Evolutionary conservation across 2,797 vertebrate species (phyloP).

Genomic region (Hylomyscus alleni): DNA sequence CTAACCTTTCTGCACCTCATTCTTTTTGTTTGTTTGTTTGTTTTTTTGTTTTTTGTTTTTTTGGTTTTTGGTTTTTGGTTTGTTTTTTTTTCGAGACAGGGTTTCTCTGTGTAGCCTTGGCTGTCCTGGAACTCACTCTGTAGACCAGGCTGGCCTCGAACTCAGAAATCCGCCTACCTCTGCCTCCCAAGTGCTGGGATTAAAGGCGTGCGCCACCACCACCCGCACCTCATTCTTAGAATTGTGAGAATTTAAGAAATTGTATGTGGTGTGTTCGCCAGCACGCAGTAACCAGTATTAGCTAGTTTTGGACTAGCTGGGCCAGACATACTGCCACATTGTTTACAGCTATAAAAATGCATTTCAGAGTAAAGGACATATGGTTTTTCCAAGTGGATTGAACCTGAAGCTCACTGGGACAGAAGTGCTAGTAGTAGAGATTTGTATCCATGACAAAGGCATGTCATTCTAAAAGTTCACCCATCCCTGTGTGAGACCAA

Average conservation of each 20-base stretch:
- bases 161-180: too few relatives aligned
- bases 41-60: too few relatives aligned
- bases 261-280: neutral
- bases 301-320: neutral
- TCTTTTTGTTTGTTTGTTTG: too few relatives aligned
- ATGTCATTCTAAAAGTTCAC: neutral
- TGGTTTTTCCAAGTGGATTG: neutral
- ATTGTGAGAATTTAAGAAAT: neutral
- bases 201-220: too few relatives aligned
- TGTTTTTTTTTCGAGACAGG: too few relatives aligned
- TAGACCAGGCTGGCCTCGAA: too few relatives aligned
- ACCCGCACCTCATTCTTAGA: too few relatives aligned
- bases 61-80: too few relatives aligned
- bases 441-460: neutral
- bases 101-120: too few relatives aligned
- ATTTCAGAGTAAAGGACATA: neutral
- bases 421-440: neutral
- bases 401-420: neutral
- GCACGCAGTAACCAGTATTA: neutral
- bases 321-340: constrained; percentile 17
- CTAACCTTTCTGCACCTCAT: neutral
- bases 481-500: neutral
- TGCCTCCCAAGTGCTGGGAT: too few relatives aligned
- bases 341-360: neutral
- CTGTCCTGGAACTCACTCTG: too few relatives aligned